Evolutionary conservation across 2,888 invertebrate species (phyloP).

Genomic region (Iphiclides podalirius): DNA sequence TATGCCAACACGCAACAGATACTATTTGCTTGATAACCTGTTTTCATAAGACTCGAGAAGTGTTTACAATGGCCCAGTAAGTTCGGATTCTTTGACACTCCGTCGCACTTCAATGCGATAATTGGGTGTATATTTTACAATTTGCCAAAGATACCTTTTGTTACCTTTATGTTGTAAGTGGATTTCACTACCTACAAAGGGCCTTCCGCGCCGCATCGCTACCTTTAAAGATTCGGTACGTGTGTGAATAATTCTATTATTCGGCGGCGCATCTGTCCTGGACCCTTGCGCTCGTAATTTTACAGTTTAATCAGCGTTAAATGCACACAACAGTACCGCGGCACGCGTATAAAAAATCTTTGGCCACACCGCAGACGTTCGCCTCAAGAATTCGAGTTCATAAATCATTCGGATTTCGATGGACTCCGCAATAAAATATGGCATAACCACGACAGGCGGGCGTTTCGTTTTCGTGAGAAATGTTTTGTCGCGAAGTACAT

Average conservation of each 20-base stretch:
- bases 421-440: conserved; percentile 45
- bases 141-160: conserved; percentile 75
- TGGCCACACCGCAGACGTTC: conserved; percentile 48
- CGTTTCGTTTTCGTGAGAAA: too few relatives aligned
- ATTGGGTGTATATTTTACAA: conserved; percentile 78
- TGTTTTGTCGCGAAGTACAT: too few relatives aligned
- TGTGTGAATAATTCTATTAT: conserved; percentile 76
- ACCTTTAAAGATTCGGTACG: conserved; percentile 50
- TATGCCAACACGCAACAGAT: conserved; percentile 27
- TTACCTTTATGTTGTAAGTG: conserved; percentile 71
- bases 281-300: conserved; percentile 73
- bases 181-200: conserved; percentile 66
- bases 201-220: conserved; percentile 64
- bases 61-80: conserved; percentile 52
- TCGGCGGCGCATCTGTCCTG: conserved; percentile 76
- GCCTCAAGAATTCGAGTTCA: conserved; percentile 55
- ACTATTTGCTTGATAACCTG: conserved; percentile 25
- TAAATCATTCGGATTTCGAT: conserved; percentile 69
- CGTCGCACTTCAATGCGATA: conserved; percentile 69
- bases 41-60: conserved; percentile 74
- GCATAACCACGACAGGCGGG: too few relatives aligned
- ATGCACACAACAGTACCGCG: conserved; percentile 70
- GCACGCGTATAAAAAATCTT: conserved; percentile 47
- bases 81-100: conserved; percentile 60
- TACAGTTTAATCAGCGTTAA: conserved; percentile 81